Percentiles rank a stretch among this genome's conserved stretches.
These are phyloP conservation scores for Eupeodes latifasciatus DNA, from an alignment of 2,888 invertebrate genomes.

Conservation along the genomic window DNA sequence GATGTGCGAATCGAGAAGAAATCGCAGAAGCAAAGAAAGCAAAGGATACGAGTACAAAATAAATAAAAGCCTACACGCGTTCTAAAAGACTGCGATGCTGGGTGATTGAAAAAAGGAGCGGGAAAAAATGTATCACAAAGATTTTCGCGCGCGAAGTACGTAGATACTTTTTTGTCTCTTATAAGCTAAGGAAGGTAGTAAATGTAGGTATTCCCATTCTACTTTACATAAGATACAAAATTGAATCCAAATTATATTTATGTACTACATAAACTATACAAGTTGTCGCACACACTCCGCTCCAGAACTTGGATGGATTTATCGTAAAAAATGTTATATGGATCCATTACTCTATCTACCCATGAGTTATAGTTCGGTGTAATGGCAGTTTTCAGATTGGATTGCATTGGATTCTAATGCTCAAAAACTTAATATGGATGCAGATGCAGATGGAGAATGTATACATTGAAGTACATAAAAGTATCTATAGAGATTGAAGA, in stretches of 20 bases:
- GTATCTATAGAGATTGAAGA: slow-evolving; percentile 11
- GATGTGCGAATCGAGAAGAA: slow-evolving; percentile 10
- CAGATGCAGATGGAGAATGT: slow-evolving; percentile 15
- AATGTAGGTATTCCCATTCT: background rate
- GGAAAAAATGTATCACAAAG: slow-evolving; percentile 38
- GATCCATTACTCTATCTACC: slow-evolving; percentile 5
- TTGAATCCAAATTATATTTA: slow-evolving; percentile 38
- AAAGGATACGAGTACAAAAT: slow-evolving; percentile 20
- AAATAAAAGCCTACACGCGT: slow-evolving; percentile 60
- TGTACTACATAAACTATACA: slow-evolving; percentile 25
- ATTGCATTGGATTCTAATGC: slow-evolving; percentile 67
- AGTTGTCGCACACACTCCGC: slow-evolving; percentile 40
- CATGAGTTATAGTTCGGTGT: background rate
- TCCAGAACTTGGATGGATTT: slow-evolving; percentile 32
- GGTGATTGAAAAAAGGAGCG: slow-evolving; percentile 43
- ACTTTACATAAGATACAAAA: slow-evolving; percentile 17
- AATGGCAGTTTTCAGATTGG: slow-evolving; percentile 41
- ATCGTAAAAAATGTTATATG: slow-evolving; percentile 24
- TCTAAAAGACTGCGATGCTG: background rate
- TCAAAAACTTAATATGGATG: slow-evolving; percentile 24
- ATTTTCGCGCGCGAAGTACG: slow-evolving; percentile 22
- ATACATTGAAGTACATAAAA: background rate
- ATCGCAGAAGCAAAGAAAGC: background rate
- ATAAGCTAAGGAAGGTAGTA: background rate
- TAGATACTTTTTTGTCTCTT: slow-evolving; percentile 9